These are phyloP conservation scores for Leptatherina wallacei DNA, from an alignment of 2,797 vertebrate genomes.

Conservation along the genomic window DNA sequence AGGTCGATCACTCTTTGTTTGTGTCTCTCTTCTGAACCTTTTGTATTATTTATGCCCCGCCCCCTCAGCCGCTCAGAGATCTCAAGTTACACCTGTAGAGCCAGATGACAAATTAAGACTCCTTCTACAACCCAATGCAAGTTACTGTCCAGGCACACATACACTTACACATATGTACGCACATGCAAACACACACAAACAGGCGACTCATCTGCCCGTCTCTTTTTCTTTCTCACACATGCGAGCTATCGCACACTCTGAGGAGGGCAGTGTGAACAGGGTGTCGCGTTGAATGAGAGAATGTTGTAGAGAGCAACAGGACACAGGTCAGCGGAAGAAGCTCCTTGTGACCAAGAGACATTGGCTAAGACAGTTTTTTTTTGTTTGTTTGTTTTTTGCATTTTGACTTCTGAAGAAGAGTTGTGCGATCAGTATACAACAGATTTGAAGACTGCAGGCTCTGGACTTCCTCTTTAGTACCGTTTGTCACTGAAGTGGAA, in stretches of 20 bases:
- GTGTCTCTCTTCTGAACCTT: conserved; percentile 57
- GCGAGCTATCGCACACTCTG: conserved; percentile 49
- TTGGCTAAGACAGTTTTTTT: conserved; percentile 26
- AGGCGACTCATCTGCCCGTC: conserved; percentile 41
- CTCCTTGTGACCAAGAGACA: conserved; percentile 47
- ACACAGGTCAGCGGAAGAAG: conserved; percentile 60
- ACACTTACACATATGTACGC: conserved; percentile 26
- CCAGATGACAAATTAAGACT: conserved; percentile 86
- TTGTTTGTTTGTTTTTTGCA: neutral
- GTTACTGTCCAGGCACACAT: conserved; percentile 63
- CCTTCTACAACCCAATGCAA: conserved; percentile 71
- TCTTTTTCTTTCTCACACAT: conserved; percentile 36
- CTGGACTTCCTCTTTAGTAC: conserved; percentile 28
- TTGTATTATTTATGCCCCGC: conserved; percentile 83
- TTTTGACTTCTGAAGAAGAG: conserved; percentile 23
- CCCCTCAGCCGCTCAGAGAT: conserved; percentile 65
- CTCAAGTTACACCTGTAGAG: conserved; percentile 80
- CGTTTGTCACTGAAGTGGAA: conserved; percentile 54
- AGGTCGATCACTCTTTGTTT: conserved; percentile 43
- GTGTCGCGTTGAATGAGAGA: conserved; percentile 63
- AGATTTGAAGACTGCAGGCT: conserved; percentile 46
- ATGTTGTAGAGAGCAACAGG: conserved; percentile 59
- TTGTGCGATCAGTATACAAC: conserved; percentile 23
- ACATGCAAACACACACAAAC: conserved; percentile 28
- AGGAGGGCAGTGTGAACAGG: conserved; percentile 60